Percentiles rank a stretch among this genome's conserved stretches.
These are phyloP conservation scores for Polydrusus tereticollis DNA, from an alignment of 2,888 invertebrate genomes.

Conservation along the genomic window DNA sequence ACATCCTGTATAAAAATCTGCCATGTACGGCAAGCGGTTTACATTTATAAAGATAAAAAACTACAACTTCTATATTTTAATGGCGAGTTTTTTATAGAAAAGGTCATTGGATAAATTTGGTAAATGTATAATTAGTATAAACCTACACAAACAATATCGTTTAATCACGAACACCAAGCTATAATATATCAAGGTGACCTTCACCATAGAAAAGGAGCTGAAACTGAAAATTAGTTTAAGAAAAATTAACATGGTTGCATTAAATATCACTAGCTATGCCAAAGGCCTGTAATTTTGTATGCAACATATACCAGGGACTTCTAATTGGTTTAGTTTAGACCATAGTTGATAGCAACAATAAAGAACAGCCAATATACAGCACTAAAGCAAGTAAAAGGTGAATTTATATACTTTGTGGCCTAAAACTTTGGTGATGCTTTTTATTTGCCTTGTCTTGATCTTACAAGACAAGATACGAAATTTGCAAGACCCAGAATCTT, in stretches of 20 bases:
- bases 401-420: too few species aligned
- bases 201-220: conserved; percentile 13
- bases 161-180: background rate
- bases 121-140: background rate
- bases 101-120: background rate
- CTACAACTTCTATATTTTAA: background rate
- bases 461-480: too few species aligned
- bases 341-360: background rate
- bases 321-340: background rate
- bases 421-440: too few species aligned
- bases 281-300: conserved; percentile 11
- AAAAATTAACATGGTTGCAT: conserved; percentile 11
- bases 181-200: conserved; percentile 8
- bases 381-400: background rate
- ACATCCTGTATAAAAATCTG: too few species aligned
- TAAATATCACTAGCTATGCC: conserved; percentile 21
- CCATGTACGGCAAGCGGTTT: too few species aligned
- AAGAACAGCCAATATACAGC: too few species aligned
- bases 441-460: too few species aligned
- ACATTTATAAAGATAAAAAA: too few species aligned
- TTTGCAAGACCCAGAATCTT: too few species aligned
- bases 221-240: conserved; percentile 11
- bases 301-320: background rate
- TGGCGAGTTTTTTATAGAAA: background rate
- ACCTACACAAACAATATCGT: conserved; percentile 8